These are phyloP conservation scores for Puntigrus tetrazona DNA, from an alignment of 2,113 vertebrate genomes.

Conservation along the genomic window DNA sequence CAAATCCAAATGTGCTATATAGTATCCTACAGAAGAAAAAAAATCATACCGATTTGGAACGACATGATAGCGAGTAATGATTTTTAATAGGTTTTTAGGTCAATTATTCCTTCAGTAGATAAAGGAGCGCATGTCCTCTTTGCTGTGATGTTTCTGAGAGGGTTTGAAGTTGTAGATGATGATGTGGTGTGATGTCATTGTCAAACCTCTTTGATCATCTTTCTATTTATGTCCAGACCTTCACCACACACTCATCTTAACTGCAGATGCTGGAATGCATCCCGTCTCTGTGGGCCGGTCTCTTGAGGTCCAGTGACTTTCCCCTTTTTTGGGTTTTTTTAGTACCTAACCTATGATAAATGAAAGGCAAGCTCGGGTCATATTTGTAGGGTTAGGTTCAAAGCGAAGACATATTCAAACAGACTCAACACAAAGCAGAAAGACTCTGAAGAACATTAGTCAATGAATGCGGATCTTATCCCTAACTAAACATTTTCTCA, in stretches of 20 bases:
- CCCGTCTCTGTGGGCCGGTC: not conserved
- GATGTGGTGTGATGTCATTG: conserved; percentile 1
- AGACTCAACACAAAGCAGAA: not conserved
- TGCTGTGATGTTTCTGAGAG: not conserved
- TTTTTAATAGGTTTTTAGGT: too few relatives aligned
- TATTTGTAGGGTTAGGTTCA: not conserved
- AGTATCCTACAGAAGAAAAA: not conserved
- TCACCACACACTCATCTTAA: conserved; percentile 10
- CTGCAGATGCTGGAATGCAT: not conserved
- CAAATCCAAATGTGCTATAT: not conserved
- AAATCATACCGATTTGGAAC: not conserved
- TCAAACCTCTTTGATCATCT: conserved; percentile 19
- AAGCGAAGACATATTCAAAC: not conserved
- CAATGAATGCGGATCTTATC: conserved; percentile 30
- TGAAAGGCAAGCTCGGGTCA: not conserved
- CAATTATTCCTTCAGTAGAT: not conserved
- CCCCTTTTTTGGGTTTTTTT: not conserved
- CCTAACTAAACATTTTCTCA: not conserved
- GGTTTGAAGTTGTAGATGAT: not conserved
- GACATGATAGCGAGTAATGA: not conserved
- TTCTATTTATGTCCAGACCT: conserved; percentile 25
- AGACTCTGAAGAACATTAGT: not conserved
- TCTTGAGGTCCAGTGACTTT: conserved; percentile 23
- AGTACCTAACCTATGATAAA: not conserved
- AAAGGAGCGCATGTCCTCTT: not conserved